phyloP scores from a whole-genome alignment of 2,797 vertebrate species.

The Prunella strophiata region DNA sequence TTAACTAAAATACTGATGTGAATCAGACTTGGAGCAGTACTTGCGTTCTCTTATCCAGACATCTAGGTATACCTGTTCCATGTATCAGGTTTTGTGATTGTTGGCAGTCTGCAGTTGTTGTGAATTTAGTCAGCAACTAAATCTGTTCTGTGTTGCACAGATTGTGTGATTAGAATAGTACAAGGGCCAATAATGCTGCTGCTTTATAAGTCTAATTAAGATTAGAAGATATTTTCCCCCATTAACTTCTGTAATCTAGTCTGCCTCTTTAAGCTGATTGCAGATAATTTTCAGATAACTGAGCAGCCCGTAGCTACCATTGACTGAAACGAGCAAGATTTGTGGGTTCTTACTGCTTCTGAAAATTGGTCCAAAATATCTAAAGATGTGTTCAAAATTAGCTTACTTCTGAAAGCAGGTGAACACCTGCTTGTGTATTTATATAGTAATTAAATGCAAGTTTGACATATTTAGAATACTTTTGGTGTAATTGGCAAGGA shows the following conservation, averaged over 20 bases:
- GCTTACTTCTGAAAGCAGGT: neutral
- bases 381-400: neutral
- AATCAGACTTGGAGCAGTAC: neutral
- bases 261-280: neutral
- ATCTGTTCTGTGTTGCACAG: neutral
- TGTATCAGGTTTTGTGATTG: neutral
- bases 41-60: neutral
- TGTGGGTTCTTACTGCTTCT: neutral
- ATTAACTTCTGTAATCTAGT: neutral
- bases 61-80: neutral
- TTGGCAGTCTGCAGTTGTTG: neutral
- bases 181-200: neutral
- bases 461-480: neutral
- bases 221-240: neutral
- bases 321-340: neutral
- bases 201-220: neutral
- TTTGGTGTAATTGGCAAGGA: neutral
- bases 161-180: neutral
- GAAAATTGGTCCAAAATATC: neutral
- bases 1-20: neutral
- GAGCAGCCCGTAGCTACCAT: neutral
- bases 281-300: neutral
- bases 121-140: neutral
- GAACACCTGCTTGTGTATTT: conserved; percentile 2
- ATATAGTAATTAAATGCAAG: neutral